phyloP scores from a whole-genome alignment of 2,113 vertebrate species.

The Oostethus manadensis region DNA sequence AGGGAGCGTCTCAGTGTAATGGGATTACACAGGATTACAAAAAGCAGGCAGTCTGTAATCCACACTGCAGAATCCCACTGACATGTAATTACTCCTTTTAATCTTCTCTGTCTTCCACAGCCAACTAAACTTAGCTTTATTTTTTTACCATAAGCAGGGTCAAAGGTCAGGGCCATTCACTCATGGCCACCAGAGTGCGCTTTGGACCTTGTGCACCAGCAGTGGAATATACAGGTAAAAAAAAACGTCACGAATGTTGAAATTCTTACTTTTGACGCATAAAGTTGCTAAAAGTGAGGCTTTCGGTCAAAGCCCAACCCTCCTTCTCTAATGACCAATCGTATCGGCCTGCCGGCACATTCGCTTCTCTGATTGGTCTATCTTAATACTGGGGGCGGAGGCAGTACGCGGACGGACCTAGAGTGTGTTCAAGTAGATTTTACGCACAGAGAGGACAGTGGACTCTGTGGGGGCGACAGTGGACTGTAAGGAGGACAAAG shows the following conservation, averaged over 20 bases:
- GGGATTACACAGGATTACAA: constrained; percentile 66
- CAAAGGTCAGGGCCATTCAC: constrained; percentile 18
- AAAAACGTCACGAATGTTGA: constrained; percentile 44
- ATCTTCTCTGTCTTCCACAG: not conserved
- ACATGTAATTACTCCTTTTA: constrained; percentile 3
- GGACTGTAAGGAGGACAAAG: constrained; percentile 18
- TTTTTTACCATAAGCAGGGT: constrained; percentile 1
- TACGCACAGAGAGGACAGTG: constrained; percentile 58
- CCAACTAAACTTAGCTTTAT: not conserved
- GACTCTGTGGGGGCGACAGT: constrained; percentile 2
- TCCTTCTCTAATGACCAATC: constrained; percentile 22
- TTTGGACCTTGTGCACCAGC: constrained; percentile 27
- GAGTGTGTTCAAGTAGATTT: constrained; percentile 44
- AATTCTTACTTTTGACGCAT: constrained; percentile 27
- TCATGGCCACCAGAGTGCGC: constrained; percentile 51
- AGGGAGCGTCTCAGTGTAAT: constrained; percentile 41
- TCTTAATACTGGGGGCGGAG: constrained; percentile 28
- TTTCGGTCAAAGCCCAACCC: constrained; percentile 7
- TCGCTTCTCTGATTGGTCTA: constrained; percentile 32
- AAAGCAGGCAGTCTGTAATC: constrained; percentile 56
- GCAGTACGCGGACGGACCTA: constrained; percentile 29
- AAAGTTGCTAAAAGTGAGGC: constrained; percentile 58
- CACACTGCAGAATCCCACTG: constrained; percentile 57
- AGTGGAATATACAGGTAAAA: constrained; percentile 20
- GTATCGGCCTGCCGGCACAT: not conserved